A percentile compares a stretch with the other conserved stretches of the same genome.
These are phyloP conservation scores for Brachionus koreanus DNA, from an alignment of 1,140 invertebrate species.

Conservation along the genomic window DNA sequence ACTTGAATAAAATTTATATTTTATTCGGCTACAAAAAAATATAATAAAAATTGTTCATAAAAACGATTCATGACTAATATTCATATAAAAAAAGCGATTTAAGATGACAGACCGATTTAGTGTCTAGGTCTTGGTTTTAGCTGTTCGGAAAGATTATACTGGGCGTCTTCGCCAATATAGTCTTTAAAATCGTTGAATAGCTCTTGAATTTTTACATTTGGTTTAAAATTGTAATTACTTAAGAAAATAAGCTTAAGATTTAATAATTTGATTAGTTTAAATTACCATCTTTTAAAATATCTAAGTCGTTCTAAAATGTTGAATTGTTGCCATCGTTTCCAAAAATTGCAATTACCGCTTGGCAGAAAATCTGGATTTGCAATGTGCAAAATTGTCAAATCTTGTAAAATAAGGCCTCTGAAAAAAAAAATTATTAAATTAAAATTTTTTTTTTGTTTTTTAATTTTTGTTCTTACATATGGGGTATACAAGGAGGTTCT, in stretches of 20 bases:
- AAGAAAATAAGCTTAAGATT: slow-evolving; percentile 49
- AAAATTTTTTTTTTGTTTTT: not conserved
- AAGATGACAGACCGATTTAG: not conserved
- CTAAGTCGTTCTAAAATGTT: slow-evolving; percentile 96
- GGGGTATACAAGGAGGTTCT: slow-evolving; percentile 93
- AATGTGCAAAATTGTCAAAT: slow-evolving; percentile 96
- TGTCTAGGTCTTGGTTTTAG: slow-evolving; percentile 74
- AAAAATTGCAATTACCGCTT: slow-evolving; percentile 88
- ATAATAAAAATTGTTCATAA: not conserved
- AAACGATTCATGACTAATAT: not conserved
- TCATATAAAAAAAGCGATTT: not conserved
- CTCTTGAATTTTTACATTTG: slow-evolving; percentile 82
- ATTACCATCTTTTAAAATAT: slow-evolving; percentile 85
- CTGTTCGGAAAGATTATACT: slow-evolving; percentile 93
- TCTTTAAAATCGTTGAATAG: slow-evolving; percentile 97
- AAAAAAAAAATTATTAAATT: slow-evolving; percentile 54
- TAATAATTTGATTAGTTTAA: slow-evolving; percentile 46
- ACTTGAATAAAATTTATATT: not conserved
- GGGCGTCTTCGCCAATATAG: slow-evolving; percentile 85
- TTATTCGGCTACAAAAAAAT: not conserved
- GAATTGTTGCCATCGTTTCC: slow-evolving; percentile 95
- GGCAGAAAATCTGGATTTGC: slow-evolving; percentile 83
- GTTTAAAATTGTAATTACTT: slow-evolving; percentile 64
- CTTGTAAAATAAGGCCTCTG: slow-evolving; percentile 94
- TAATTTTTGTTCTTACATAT: slow-evolving; percentile 72